Evolutionary conservation across 2,797 vertebrate species (phyloP).

Genomic region (Rousettus madagascariensis): DNA sequence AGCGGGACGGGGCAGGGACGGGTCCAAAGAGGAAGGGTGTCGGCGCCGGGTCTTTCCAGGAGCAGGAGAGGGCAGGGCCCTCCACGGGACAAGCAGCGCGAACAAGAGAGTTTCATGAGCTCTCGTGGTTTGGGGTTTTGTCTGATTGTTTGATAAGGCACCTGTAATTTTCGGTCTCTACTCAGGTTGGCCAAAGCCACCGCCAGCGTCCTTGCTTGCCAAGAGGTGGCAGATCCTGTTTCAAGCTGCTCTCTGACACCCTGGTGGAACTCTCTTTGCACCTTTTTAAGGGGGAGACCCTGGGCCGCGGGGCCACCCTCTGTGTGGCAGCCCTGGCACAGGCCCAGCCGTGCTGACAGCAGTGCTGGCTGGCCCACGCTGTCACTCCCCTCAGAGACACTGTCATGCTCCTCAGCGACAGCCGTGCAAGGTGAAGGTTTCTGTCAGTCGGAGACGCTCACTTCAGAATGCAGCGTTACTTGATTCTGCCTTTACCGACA

Average conservation of each 20-base stretch:
- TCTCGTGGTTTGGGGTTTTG: background rate
- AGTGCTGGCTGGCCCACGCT: background rate
- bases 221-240: background rate
- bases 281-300: background rate
- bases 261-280: background rate
- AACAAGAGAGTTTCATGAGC: background rate
- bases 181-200: background rate
- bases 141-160: background rate
- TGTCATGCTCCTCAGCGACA: background rate
- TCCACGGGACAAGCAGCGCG: background rate
- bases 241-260: background rate
- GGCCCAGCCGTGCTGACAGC: background rate
- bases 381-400: no score
- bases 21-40: background rate
- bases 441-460: background rate
- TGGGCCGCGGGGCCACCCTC: rapidly evolving
- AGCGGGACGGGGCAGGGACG: background rate
- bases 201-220: background rate
- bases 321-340: background rate
- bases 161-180: background rate
- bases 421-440: background rate
- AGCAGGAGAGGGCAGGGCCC: background rate
- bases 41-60: background rate
- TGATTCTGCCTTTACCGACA: background rate
- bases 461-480: background rate